phyloP scores from a whole-genome alignment of 2,888 invertebrate species.

The Drosophila suboccidentalis region DNA sequence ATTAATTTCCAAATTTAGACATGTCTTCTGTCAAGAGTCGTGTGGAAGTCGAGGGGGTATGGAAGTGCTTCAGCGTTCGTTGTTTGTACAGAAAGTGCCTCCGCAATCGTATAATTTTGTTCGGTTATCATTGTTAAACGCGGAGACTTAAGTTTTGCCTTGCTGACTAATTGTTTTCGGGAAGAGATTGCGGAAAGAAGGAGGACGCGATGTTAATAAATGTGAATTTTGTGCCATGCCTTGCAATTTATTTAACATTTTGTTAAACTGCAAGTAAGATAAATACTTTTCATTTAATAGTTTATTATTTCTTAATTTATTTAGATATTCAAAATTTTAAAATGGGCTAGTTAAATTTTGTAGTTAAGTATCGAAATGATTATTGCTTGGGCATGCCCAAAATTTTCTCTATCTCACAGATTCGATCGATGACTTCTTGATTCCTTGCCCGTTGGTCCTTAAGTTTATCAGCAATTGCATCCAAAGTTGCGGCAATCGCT shows the following conservation, averaged over 20 bases:
- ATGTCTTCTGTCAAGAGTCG: conserved; percentile 30
- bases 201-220: conserved; percentile 13
- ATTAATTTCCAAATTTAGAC: conserved; percentile 57
- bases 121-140: conserved; percentile 52
- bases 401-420: conserved; percentile 71
- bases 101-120: conserved; percentile 45
- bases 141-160: conserved; percentile 44
- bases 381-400: conserved; percentile 41
- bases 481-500: conserved; percentile 69
- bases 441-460: conserved; percentile 65
- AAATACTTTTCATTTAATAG: conserved; percentile 10
- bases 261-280: conserved; percentile 43
- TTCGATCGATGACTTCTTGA: conserved; percentile 67
- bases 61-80: conserved; percentile 5
- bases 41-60: conserved; percentile 6
- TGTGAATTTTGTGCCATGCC: conserved; percentile 22
- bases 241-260: conserved; percentile 54
- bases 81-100: conserved; percentile 42
- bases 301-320: conserved; percentile 21
- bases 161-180: conserved; percentile 39
- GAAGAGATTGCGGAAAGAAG: background rate
- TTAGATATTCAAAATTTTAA: background rate
- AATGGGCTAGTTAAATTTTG: background rate
- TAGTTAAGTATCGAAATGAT: background rate
- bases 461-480: conserved; percentile 63